A percentile compares a stretch with the other conserved stretches of the same genome.
Evolutionary conservation across 1,140 invertebrate species (phyloP).

Genomic region (Brachionus angularis): DNA sequence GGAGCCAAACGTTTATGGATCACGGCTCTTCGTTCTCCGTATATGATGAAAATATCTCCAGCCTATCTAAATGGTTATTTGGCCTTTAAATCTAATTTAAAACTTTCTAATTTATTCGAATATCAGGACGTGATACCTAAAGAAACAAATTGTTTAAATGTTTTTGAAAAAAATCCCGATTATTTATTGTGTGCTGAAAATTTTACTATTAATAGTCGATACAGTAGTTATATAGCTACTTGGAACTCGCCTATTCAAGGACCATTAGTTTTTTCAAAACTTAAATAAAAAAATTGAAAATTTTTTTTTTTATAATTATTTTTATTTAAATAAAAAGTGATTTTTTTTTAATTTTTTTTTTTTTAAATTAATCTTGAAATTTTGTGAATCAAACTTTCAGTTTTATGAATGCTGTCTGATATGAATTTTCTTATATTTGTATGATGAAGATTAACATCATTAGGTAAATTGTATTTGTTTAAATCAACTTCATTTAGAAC

Average conservation of each 20-base stretch:
- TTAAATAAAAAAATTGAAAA: conserved; percentile 1
- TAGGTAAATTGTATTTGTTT: neutral
- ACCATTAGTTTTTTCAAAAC: conserved; percentile 17
- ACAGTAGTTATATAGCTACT: conserved; percentile 20
- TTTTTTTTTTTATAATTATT: neutral
- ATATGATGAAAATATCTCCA: conserved; percentile 39
- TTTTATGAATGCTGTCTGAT: neutral
- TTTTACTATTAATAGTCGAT: conserved; percentile 38
- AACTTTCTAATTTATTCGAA: conserved; percentile 1
- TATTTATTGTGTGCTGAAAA: conserved; percentile 38
- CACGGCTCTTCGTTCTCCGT: conserved; percentile 20
- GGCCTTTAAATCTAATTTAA: conserved; percentile 29
- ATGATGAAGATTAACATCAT: neutral
- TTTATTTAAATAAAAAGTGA: neutral
- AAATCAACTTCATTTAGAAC: conserved; percentile 21
- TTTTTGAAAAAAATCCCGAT: conserved; percentile 12
- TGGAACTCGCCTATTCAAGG: conserved; percentile 36
- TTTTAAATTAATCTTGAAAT: conserved; percentile 19
- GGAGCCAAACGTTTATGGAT: conserved; percentile 10
- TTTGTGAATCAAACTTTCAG: neutral
- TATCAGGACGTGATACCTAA: neutral
- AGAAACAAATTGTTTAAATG: conserved; percentile 21
- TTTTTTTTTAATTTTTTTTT: neutral
- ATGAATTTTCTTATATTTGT: conserved; percentile 7
- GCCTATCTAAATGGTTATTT: conserved; percentile 39